These are phyloP conservation scores for Macrosteles quadrilineatus DNA, from an alignment of 1,140 invertebrate genomes.

Conservation along the genomic window DNA sequence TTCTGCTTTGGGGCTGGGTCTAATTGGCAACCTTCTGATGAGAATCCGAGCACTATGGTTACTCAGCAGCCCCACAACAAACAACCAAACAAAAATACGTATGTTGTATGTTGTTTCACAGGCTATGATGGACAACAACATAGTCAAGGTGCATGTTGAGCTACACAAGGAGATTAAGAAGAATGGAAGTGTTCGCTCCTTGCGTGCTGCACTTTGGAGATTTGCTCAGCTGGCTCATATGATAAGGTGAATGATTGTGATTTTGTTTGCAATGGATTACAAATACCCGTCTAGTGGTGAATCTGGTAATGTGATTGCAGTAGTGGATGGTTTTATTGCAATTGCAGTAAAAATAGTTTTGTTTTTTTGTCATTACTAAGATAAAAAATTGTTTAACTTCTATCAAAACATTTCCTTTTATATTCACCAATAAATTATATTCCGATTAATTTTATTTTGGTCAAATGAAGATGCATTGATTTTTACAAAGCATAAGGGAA, in stretches of 20 bases:
- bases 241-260: conserved; percentile 51
- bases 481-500: too few species aligned
- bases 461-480: too few species aligned
- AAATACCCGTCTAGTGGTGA: not conserved
- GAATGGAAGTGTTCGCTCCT: conserved; percentile 66
- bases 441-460: too few species aligned
- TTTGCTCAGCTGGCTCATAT: conserved; percentile 71
- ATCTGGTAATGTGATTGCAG: not conserved
- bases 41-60: too few species aligned
- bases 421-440: too few species aligned
- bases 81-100: too few species aligned
- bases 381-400: too few species aligned
- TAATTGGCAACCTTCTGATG: too few species aligned
- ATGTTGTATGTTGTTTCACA: conserved; percentile 44
- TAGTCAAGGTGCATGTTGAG: conserved; percentile 73
- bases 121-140: conserved; percentile 63
- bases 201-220: conserved; percentile 71
- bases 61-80: too few species aligned
- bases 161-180: conserved; percentile 81
- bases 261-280: not conserved
- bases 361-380: too few species aligned
- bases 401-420: too few species aligned
- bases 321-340: not conserved
- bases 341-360: not conserved
- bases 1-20: too few species aligned